These are phyloP conservation scores for Sus cebifrons DNA, from an alignment of 2,797 vertebrate genomes.

Conservation along the genomic window DNA sequence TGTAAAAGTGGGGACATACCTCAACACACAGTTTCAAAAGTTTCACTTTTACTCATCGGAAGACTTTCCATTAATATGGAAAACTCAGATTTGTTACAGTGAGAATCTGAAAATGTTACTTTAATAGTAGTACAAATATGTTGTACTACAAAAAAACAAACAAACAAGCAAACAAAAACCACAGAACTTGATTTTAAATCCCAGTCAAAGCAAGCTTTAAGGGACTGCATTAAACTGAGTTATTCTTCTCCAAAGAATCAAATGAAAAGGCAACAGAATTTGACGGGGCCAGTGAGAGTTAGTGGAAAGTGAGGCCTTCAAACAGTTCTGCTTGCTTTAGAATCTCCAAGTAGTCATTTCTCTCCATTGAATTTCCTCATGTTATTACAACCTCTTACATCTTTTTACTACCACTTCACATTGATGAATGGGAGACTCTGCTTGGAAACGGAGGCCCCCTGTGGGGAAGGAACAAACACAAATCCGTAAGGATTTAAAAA, in stretches of 20 bases:
- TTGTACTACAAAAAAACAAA: neutral
- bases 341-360: neutral
- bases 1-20: neutral
- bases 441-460: conserved; percentile 74
- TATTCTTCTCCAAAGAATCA: conserved; percentile 59
- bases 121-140: neutral
- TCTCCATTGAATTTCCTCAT: conserved; percentile 50
- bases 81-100: neutral
- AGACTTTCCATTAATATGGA: neutral
- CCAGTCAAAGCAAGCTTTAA: neutral
- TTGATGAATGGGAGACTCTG: conserved; percentile 61
- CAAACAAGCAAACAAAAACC: neutral
- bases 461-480: conserved; percentile 56
- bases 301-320: neutral
- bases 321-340: conserved; percentile 48
- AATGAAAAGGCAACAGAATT: conserved; percentile 23
- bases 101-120: neutral
- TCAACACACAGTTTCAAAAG: neutral
- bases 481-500: conserved; percentile 44
- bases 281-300: neutral
- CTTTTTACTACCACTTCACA: conserved; percentile 75
- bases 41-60: neutral
- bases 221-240: neutral
- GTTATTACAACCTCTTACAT: conserved; percentile 59
- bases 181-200: conserved; percentile 45